phyloP scores from a whole-genome alignment of 2,888 invertebrate genomes.

The Amphipyra tragopoginis region DNA sequence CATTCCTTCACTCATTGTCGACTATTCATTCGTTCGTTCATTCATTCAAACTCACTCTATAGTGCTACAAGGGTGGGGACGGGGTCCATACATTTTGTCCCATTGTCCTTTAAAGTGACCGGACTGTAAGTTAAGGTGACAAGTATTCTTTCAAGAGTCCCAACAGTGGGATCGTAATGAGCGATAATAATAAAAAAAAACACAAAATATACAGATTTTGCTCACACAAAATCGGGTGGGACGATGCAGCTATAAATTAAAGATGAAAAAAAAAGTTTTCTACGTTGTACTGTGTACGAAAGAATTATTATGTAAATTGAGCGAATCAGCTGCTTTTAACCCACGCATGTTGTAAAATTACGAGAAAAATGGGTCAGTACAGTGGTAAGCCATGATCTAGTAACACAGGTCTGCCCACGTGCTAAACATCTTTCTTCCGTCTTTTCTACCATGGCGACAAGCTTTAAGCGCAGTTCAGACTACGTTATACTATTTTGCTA shows the following conservation, averaged over 20 bases:
- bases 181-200: too few species aligned
- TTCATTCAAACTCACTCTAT: too few species aligned
- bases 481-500: too few species aligned
- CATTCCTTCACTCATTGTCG: too few species aligned
- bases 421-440: neutral
- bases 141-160: too few species aligned
- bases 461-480: too few species aligned
- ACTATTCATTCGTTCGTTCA: too few species aligned
- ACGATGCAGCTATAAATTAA: conserved; percentile 31
- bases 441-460: neutral
- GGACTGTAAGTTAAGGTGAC: too few species aligned
- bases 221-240: conserved; percentile 25
- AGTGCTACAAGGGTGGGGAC: too few species aligned
- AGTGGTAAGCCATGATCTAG: conserved; percentile 45
- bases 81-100: too few species aligned
- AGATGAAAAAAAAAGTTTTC: conserved; percentile 20
- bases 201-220: conserved; percentile 9
- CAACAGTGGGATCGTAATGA: neutral
- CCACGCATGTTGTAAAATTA: conserved; percentile 48
- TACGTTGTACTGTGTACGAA: conserved; percentile 4
- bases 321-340: conserved; percentile 41
- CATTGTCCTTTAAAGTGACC: too few species aligned
- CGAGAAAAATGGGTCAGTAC: conserved; percentile 48
- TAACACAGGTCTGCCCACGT: conserved; percentile 51
- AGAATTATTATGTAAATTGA: conserved; percentile 43